Evolutionary conservation across 2,113 vertebrate genomes (phyloP).

Genomic region (Gasterosteus aculeatus): DNA sequence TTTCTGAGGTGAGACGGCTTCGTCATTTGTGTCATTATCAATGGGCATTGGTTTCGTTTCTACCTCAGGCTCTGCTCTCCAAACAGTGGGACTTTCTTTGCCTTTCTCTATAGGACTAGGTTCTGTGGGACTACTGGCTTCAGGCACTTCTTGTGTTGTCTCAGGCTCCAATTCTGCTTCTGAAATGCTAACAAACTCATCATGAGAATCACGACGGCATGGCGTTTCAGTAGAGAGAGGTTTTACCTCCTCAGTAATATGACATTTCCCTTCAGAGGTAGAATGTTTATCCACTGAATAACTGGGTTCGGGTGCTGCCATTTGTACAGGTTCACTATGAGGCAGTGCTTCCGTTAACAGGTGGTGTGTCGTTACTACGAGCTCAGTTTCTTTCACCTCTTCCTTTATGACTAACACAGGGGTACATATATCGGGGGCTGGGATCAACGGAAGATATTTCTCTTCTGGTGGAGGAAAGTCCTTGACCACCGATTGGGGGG

Average conservation of each 20-base stretch:
- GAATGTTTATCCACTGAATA: conserved; percentile 38
- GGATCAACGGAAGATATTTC: conserved; percentile 27
- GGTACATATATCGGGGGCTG: conserved; percentile 32
- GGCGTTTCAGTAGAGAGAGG: conserved; percentile 68
- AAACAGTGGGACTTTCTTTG: conserved; percentile 65
- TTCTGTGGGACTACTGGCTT: conserved; percentile 56
- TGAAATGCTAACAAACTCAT: conserved; percentile 75
- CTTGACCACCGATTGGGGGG: conserved; percentile 39
- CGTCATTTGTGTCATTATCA: conserved; percentile 80
- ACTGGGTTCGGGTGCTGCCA: conserved; percentile 30
- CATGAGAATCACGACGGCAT: conserved; percentile 78
- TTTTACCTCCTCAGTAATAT: conserved; percentile 66
- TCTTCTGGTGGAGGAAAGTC: conserved; percentile 64
- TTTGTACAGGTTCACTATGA: conserved; percentile 46
- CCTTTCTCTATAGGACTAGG: conserved; percentile 73
- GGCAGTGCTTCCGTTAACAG: conserved; percentile 64
- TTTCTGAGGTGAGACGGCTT: conserved; percentile 81
- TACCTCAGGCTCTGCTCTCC: conserved; percentile 58
- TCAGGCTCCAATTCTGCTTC: conserved; percentile 80
- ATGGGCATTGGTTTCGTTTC: conserved; percentile 68
- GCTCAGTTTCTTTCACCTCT: conserved; percentile 71
- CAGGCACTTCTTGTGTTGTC: conserved; percentile 57
- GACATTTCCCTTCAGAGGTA: conserved; percentile 64
- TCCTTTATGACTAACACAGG: conserved; percentile 65
- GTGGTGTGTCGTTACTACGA: conserved; percentile 40